Percentiles rank a stretch among this genome's conserved stretches.
Conservation (phyloP, 2,888 invertebrate genomes). For the Vanessa cardui region DNA sequence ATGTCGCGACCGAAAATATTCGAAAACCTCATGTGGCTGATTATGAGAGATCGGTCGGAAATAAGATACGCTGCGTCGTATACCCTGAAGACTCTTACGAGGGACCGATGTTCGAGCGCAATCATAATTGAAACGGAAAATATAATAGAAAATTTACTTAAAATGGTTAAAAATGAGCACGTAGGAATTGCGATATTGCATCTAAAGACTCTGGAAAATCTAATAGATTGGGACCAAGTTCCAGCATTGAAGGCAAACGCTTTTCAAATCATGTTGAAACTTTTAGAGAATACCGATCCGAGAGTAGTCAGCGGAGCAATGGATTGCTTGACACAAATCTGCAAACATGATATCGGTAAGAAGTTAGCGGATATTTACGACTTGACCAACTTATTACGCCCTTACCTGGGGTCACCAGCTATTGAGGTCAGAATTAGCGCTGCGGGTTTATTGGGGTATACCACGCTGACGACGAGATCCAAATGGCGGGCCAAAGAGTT, state of each 20-base stretch:
- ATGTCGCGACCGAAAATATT: slow-evolving; percentile 56
- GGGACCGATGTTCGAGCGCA: slow-evolving; percentile 59
- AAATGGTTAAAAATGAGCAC: slow-evolving; percentile 68
- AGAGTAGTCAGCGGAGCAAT: slow-evolving; percentile 61
- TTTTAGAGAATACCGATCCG: slow-evolving; percentile 55
- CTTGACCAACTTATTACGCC: slow-evolving; percentile 52
- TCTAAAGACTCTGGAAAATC: slow-evolving; percentile 59
- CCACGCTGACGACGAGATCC: slow-evolving; percentile 65
- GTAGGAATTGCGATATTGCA: slow-evolving; percentile 63
- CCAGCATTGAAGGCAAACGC: slow-evolving; percentile 63
- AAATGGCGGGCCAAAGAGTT: slow-evolving; percentile 73
- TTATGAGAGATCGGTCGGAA: slow-evolving; percentile 66
- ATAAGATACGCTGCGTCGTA: slow-evolving; percentile 68
- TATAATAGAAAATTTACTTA: slow-evolving; percentile 63
- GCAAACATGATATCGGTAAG: slow-evolving; percentile 67
- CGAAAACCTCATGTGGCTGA: slow-evolving; percentile 59
- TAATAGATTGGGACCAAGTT: slow-evolving; percentile 65
- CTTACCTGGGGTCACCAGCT: slow-evolving; percentile 47
- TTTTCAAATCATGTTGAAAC: slow-evolving; percentile 61
- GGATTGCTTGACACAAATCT: slow-evolving; percentile 68
- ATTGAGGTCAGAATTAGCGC: slow-evolving; percentile 61
- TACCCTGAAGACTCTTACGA: slow-evolving; percentile 58
- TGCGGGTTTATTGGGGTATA: slow-evolving; percentile 60
- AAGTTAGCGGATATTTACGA: slow-evolving; percentile 65
- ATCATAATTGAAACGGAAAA: slow-evolving; percentile 52